Evolutionary conservation across 2,888 invertebrate species (phyloP), one percentile per base, ranked within the genome.

Genomic region (Andrena bucephala): DNA sequence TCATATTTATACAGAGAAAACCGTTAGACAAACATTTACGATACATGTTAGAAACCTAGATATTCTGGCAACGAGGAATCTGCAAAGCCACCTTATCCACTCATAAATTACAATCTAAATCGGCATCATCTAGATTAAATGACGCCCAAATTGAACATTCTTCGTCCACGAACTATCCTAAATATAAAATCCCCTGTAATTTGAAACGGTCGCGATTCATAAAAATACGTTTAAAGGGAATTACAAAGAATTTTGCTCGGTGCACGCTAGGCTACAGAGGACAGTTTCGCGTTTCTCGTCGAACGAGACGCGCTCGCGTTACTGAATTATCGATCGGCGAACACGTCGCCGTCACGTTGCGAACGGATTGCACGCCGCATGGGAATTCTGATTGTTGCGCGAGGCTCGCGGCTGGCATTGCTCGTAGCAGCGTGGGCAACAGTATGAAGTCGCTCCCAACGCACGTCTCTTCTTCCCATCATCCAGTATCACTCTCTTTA

Each of bases 291-390:
- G 7, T 42, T 50, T 73, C 50, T 36, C 31, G 8, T 36, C 42
- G 10, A 13, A 8, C 29, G 52, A 10, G 24, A 50, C 29, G 13
- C 24, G 52, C 42, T 69, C 36, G n/a, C 48, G 24, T 81, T 52
- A 31, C 20, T 65, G 52, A 59, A 79, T 54, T 73, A 79, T 81
- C 65, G 68, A 73, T 73, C 63, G 72, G 54, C 54, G 42, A 67
- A 63, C 54, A 48, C 24, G 27, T 66, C 54, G 48, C 48, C 36
- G n/a, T 69, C 42, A 16, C 50, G 29, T n/a, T 50, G 8, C 52
- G 8, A 52, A 65, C 60, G 10, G 20, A 24, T 10, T 5, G 29
- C 33, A 7, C 3, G 50, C 20, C 29, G 36, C 57, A 79, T 52
- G 36, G 8, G 10, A 73, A 79, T 68, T 24, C 50, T 54, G 31